These are phyloP conservation scores for Halictus ligatus DNA, from an alignment of 2,888 invertebrate species.

Conservation along the genomic window DNA sequence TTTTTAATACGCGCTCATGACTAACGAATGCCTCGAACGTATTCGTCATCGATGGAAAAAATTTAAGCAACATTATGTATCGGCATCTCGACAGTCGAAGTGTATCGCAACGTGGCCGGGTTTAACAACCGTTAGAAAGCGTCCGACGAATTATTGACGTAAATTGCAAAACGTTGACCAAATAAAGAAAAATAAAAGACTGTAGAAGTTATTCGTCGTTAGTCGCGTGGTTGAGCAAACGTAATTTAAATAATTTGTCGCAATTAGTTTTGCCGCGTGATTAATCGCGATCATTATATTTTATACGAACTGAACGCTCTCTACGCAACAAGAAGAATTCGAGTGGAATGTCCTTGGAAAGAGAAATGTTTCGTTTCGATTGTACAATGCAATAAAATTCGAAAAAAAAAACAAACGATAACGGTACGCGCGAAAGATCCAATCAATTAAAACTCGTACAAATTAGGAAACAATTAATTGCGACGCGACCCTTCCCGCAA, in stretches of 20 bases:
- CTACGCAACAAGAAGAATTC: neutral
- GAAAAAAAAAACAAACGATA: neutral
- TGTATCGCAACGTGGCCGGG: neutral
- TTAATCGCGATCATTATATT: neutral
- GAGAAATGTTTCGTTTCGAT: neutral
- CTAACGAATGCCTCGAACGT: neutral
- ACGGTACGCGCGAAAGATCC: neutral
- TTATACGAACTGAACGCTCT: neutral
- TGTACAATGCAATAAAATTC: neutral
- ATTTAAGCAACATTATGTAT: neutral
- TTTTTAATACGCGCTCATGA: neutral
- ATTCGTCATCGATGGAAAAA: neutral
- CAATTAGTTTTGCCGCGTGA: neutral
- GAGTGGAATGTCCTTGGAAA: neutral
- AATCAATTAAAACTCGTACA: neutral
- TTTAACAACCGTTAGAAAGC: neutral
- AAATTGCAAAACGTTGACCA: neutral
- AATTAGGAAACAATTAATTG: slow-evolving; percentile 5
- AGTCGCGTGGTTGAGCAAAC: neutral
- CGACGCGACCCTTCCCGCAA: neutral
- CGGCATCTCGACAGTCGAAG: neutral
- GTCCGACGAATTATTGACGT: neutral
- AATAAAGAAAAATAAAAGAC: neutral
- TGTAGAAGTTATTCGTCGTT: neutral
- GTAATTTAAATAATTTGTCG: neutral